Conservation (phyloP, 2,113 vertebrate species). For the Anhinga anhinga region DNA sequence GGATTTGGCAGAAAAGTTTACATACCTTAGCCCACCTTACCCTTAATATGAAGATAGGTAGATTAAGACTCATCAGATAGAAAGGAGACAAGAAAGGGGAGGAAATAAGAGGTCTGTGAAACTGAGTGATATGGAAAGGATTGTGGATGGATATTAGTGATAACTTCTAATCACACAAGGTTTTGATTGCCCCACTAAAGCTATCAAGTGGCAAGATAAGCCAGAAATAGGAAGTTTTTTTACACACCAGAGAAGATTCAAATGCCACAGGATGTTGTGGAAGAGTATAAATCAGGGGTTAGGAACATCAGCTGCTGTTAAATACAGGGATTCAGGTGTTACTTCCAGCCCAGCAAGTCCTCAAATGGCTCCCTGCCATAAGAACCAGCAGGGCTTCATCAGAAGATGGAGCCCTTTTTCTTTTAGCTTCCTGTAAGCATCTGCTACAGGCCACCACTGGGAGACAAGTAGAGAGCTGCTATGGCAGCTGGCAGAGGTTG, state of each 20-base stretch:
- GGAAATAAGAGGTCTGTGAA: neutral
- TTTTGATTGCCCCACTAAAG: neutral
- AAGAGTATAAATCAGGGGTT: neutral
- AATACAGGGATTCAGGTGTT: neutral
- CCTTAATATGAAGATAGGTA: neutral
- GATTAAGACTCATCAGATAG: neutral
- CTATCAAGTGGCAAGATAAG: neutral
- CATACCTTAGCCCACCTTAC: neutral
- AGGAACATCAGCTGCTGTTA: neutral
- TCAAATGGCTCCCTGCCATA: neutral
- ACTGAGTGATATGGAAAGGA: neutral
- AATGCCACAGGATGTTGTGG: neutral
- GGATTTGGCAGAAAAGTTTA: neutral
- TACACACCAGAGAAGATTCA: neutral
- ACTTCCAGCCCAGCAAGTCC: neutral
- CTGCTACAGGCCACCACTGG: neutral
- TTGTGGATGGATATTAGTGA: neutral
- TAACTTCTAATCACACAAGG: neutral
- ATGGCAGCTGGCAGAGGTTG: neutral
- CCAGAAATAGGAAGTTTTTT: neutral
- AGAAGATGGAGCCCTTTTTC: neutral
- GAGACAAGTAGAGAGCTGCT: neutral
- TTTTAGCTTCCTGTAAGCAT: neutral
- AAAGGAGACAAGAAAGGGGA: neutral
- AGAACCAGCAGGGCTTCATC: neutral